These are phyloP conservation scores for Cheilosia pagana DNA, from an alignment of 2,888 invertebrate genomes.

Conservation along the genomic window DNA sequence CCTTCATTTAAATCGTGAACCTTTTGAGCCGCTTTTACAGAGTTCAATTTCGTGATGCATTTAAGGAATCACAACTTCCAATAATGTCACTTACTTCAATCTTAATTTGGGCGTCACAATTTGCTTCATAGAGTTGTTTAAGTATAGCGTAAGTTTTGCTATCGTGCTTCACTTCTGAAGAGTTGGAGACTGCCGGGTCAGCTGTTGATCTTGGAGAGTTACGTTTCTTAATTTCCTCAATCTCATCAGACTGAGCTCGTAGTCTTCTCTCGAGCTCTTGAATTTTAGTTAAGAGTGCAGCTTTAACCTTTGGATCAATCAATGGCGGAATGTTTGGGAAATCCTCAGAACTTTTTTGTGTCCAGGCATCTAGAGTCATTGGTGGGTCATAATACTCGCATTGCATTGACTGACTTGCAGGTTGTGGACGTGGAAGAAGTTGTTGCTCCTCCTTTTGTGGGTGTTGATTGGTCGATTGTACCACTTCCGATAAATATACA, in stretches of 20 bases:
- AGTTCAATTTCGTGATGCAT: neutral
- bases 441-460: neutral
- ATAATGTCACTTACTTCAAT: too few species aligned
- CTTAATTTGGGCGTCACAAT: conserved; percentile 78
- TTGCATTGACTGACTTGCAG: conserved; percentile 1
- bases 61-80: conserved; percentile 73
- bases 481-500: neutral
- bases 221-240: conserved; percentile 1
- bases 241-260: conserved; percentile 1
- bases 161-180: conserved; percentile 3
- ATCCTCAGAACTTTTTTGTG: conserved; percentile 35
- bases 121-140: conserved; percentile 71
- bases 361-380: too few species aligned
- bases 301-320: neutral
- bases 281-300: conserved; percentile 7
- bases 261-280: conserved; percentile 8
- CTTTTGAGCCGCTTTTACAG: neutral
- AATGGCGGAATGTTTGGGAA: conserved; percentile 9
- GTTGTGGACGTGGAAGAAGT: neutral
- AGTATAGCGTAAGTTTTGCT: conserved; percentile 80
- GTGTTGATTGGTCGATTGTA: neutral
- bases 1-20: neutral
- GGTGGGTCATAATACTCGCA: conserved; percentile 11
- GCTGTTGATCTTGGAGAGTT: conserved; percentile 3
- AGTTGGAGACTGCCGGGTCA: neutral